Conservation (phyloP, 2,888 invertebrate genomes). For the Rutpela maculata region DNA sequence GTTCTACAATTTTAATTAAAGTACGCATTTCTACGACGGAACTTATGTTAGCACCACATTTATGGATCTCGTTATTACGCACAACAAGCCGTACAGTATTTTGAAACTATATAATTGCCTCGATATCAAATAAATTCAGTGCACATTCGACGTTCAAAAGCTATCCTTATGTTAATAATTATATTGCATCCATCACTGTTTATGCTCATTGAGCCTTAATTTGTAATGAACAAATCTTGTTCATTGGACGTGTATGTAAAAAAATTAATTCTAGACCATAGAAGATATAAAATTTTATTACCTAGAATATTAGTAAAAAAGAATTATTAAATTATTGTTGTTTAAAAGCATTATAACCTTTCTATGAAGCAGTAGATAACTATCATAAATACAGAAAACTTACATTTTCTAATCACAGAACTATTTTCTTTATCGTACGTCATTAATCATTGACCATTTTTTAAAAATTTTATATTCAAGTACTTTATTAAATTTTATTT, state of each 20-base stretch:
- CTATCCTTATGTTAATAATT: conserved; percentile 15
- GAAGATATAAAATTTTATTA: no score
- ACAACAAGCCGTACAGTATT: conserved; percentile 49
- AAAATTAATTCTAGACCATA: no score
- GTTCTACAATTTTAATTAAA: conserved; percentile 62
- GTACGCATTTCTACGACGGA: conserved; percentile 50
- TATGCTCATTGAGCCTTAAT: not conserved
- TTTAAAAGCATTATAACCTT: no score
- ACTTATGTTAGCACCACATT: conserved; percentile 51
- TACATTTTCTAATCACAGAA: no score
- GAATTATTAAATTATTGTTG: no score
- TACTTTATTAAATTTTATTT: no score
- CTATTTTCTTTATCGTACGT: no score
- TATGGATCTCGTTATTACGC: conserved; percentile 56
- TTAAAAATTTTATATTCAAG: no score
- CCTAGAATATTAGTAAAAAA: no score
- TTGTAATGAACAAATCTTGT: not conserved
- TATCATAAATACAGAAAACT: no score
- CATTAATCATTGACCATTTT: no score
- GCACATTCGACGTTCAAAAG: conserved; percentile 5
- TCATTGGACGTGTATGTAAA: not conserved
- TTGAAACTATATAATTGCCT: conserved; percentile 45
- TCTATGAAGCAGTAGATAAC: no score
- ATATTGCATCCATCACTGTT: not conserved
- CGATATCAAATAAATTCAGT: conserved; percentile 25